Base-by-base conservation (phyloP, 2,888 invertebrate species). In the Leistus spinibarbis region DNA sequence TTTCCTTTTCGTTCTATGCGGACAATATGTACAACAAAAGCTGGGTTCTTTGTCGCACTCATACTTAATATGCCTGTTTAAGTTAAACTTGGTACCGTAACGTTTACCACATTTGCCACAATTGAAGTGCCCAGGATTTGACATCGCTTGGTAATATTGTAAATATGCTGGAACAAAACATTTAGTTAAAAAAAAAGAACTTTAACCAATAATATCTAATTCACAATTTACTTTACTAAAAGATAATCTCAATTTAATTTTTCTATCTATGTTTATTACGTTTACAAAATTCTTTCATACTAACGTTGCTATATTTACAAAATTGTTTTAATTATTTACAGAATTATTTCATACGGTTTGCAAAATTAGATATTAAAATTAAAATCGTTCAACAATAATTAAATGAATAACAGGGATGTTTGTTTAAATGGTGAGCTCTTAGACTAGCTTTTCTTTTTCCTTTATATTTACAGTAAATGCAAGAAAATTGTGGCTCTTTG, bases 21-120 rank as follows among this genome's bases (percentile, higher is more conserved):
- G 88, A 86, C 93, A 93, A 83, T 92, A 90, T 24, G 92, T 92
- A 82, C 93, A 93, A 78, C 91, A 91, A 86, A 92, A 92, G 76
- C 91, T 88, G 0, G 93, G 93, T 77, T 92, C 90, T 82, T 93
- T 93, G 79, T 93, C 93, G 68, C 93, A 88, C 80, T 88, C 87
- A 77, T 87, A 87, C 1, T 85, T 84, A 78, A 87, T 78, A 78
- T 89, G 89, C 27, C 85, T 84, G 53, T 85, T 84, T 67, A 89
- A 81, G 10, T 88, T 88, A 77, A 88, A 88, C 78, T 85, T 84
- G 54, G 87, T 86, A 57, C 88, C 86, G 81, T 89, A 89, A 24
- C 86, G 86, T 68, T 88, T 86, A 79, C 86, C 87, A 79, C 89
- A 89, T 66, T 78, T 76, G 40, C 54, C 40, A 63, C 78, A 79